Conservation (phyloP, 2,113 vertebrate genomes). For the Antigone vipio region DNA sequence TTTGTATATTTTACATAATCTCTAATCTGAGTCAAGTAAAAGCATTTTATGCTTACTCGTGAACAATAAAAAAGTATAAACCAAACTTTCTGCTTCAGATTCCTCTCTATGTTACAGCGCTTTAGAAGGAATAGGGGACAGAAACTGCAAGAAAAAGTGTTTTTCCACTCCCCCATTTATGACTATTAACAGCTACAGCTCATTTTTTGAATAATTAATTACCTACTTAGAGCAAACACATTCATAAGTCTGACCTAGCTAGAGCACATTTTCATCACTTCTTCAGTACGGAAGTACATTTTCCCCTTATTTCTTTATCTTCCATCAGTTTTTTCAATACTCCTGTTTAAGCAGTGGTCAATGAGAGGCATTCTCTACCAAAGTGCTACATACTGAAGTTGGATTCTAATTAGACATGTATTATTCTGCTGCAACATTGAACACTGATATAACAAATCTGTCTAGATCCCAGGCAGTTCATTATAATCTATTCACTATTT, state of each 20-base stretch:
- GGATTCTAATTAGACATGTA: background rate
- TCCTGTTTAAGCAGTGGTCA: background rate
- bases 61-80: background rate
- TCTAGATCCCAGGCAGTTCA: background rate
- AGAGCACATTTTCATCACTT: background rate
- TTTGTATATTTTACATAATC: background rate
- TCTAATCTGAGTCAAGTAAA: background rate
- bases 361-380: background rate
- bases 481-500: background rate
- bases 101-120: background rate
- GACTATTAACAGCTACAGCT: background rate
- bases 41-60: background rate
- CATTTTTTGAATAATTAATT: background rate
- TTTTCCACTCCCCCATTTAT: background rate
- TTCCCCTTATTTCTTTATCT: background rate
- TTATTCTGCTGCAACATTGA: background rate
- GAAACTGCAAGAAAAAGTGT: background rate
- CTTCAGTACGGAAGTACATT: background rate
- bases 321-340: background rate
- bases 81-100: background rate
- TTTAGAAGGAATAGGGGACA: background rate
- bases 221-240: background rate
- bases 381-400: background rate
- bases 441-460: background rate
- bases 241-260: background rate